Base-by-base conservation (phyloP, 2,888 invertebrate species). In the Bellardia pandia region DNA sequence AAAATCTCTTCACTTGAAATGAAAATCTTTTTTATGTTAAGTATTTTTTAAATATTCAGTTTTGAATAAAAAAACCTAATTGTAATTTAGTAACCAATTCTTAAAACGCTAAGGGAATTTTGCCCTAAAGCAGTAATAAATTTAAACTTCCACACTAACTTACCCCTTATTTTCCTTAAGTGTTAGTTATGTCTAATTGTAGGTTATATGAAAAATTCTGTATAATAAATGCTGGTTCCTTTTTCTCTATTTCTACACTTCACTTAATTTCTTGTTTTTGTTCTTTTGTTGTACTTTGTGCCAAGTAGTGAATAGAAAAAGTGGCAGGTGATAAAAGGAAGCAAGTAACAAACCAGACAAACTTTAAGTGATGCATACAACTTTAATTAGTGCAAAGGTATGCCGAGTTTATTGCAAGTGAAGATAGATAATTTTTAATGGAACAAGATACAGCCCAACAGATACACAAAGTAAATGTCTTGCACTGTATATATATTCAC, bases 311-410 rank as follows among this genome's bases (percentile, higher is more conserved):
- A n/a, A 60, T 56, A 42, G 9, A 64, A 71, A 62, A 30, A 53
- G 14, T 14, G n/a, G 9, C 11, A 40, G 14, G 23, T 13, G 23
- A 51, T 51, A 51, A 14, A 48, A 48, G 13, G 53, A 48, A 13
- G 7, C 3, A 23, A 9, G 23, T 2, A 23, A 11, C 7, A 9
- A 45, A 23, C 11, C 16, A 71, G 30, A 16, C n/a, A 60, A 76
- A 76, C 75, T 82, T 84, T 78, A 66, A 84, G 56, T 42, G 68
- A 42, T 78, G 82, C 82, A 74, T 78, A 53, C 81, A 78, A 66
- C 37, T 80, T 85, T 76, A 72, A 85, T 80, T 80, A 85, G 71
- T 85, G 71, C 62, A 71, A 66, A 64, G 62, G 56, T 64, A 62
- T 7, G n/a, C n/a, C 23, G 30, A 56, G 71, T 72, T 9, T 13